Conservation (phyloP, 2,888 invertebrate species). For the Caprella mutica region DNA sequence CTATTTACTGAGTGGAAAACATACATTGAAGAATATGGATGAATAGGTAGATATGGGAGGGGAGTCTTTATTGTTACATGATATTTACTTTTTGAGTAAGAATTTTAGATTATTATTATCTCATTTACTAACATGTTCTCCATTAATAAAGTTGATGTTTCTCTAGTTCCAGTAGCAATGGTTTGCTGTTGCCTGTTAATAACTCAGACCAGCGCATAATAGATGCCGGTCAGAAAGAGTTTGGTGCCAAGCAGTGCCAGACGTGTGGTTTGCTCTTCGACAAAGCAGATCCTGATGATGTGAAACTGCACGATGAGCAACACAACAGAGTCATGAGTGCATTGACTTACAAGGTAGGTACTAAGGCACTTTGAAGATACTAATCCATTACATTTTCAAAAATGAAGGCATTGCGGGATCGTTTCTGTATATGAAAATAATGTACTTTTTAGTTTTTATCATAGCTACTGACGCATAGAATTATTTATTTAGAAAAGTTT, state of each 20-base stretch:
- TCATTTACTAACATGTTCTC: no score
- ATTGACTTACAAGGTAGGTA: constrained; percentile 36
- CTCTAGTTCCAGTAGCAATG: no score
- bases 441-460: neutral
- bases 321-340: constrained; percentile 47
- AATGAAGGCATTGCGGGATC: neutral
- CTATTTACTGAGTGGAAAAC: no score
- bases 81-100: no score
- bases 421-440: neutral
- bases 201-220: constrained; percentile 42
- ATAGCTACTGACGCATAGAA: no score
- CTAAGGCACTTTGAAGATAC: neutral
- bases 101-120: no score
- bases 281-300: constrained; percentile 65
- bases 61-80: no score
- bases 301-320: constrained; percentile 58
- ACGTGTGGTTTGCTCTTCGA: constrained; percentile 63
- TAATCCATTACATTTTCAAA: neutral
- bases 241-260: constrained; percentile 60
- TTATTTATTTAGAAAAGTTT: no score
- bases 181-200: neutral
- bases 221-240: constrained; percentile 71
- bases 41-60: no score
- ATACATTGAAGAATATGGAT: no score
- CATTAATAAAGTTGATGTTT: no score